phyloP scores from a whole-genome alignment of 1,140 invertebrate genomes.

The Aethina tumida region DNA sequence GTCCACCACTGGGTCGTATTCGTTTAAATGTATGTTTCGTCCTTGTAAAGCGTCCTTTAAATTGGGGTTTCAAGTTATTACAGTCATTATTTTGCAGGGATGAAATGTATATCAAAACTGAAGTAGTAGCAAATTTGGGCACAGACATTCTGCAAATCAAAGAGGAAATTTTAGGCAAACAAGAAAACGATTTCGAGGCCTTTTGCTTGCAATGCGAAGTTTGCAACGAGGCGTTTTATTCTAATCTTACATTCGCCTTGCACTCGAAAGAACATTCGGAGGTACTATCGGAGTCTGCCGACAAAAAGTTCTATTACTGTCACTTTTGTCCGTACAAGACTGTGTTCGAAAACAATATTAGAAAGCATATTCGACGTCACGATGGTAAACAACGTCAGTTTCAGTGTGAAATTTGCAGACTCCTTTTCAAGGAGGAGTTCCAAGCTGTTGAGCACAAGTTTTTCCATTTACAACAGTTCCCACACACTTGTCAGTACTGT shows the following conservation, averaged over 20 bases:
- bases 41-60: too few species aligned
- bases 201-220: too few species aligned
- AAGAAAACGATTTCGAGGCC: conserved; percentile 10
- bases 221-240: conserved; percentile 23
- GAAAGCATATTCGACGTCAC: conserved; percentile 28
- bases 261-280: conserved; percentile 28
- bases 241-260: conserved; percentile 21
- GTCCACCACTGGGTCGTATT: too few species aligned
- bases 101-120: too few species aligned
- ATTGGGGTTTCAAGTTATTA: too few species aligned
- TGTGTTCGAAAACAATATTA: conserved; percentile 31
- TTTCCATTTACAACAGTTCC: conserved; percentile 45
- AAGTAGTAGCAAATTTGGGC: too few species aligned
- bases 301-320: conserved; percentile 32
- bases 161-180: neutral
- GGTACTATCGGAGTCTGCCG: too few species aligned
- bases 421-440: conserved; percentile 37
- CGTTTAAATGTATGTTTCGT: too few species aligned
- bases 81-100: too few species aligned
- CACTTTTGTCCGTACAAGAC: conserved; percentile 35
- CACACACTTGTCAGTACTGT: conserved; percentile 50
- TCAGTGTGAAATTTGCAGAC: conserved; percentile 38
- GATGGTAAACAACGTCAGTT: conserved; percentile 36
- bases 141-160: too few species aligned
- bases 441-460: conserved; percentile 34